A percentile compares a stretch with the other conserved stretches of the same genome.
Conservation (phyloP, 2,797 vertebrate species). For the Schizopygopsis pylzovi region DNA sequence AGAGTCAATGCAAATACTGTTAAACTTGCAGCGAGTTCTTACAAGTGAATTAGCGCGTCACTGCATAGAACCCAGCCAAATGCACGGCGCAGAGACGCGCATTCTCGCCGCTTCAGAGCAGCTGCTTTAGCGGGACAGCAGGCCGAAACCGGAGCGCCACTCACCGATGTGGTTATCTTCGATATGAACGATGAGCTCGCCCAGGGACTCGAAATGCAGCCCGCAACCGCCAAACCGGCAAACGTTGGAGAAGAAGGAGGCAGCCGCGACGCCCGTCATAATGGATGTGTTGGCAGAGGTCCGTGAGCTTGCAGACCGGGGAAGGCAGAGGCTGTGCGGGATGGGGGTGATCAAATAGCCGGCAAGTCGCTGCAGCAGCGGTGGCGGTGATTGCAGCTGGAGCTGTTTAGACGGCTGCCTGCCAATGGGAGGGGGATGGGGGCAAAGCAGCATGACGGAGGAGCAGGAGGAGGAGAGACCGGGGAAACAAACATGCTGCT, state of each 20-base stretch:
- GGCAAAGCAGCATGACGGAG: slow-evolving; percentile 76
- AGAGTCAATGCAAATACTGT: slow-evolving; percentile 2
- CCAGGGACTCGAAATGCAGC: slow-evolving; percentile 91
- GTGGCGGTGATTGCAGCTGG: slow-evolving; percentile 75
- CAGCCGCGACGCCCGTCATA: slow-evolving; percentile 97
- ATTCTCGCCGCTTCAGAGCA: slow-evolving; percentile 41
- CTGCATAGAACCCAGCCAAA: slow-evolving; percentile 10
- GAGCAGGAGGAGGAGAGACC: slow-evolving; percentile 71
- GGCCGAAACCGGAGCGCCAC: slow-evolving; percentile 60
- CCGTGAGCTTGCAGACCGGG: slow-evolving; percentile 31
- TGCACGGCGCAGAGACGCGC: slow-evolving; percentile 18
- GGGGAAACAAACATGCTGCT: slow-evolving; percentile 46
- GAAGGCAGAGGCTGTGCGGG: slow-evolving; percentile 56
- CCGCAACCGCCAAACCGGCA: slow-evolving; percentile 95
- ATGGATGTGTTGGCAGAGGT: slow-evolving; percentile 61
- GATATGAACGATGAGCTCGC: slow-evolving; percentile 96
- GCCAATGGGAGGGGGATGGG: slow-evolving; percentile 62
- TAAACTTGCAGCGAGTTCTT: neutral
- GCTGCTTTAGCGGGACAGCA: slow-evolving; percentile 49
- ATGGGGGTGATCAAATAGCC: slow-evolving; percentile 72
- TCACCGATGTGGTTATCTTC: slow-evolving; percentile 98
- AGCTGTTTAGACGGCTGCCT: slow-evolving; percentile 66
- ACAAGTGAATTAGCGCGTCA: neutral
- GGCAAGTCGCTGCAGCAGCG: slow-evolving; percentile 59
- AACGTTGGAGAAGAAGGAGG: slow-evolving; percentile 97